Evolutionary conservation across 2,888 invertebrate genomes (phyloP), one percentile per base, ranked within the genome.

Genomic region (Phengaris alcon): DNA sequence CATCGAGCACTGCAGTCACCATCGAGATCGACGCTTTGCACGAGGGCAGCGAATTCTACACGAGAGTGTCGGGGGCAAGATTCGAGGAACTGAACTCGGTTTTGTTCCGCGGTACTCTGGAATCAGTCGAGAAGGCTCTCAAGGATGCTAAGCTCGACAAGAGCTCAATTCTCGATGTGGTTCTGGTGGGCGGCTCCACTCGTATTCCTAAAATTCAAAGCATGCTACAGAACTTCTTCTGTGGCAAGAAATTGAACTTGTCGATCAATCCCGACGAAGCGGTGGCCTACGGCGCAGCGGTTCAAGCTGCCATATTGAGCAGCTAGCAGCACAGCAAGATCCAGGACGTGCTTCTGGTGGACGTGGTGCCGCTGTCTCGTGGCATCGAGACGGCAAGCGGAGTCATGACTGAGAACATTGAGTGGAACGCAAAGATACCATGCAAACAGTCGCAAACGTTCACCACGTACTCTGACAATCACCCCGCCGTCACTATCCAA

Each of bases 261-360:
- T 96, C 96, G 6, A 96, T 97, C 82, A 97, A 97, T 84, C 97
- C 97, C 0, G 97, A 97, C 81, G 97, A 97, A 85, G 97, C 97
- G 0, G 97, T 97, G 0, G 97, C 97, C 0, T 97, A 96, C 82
- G 96, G 96, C 12, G 96, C 96, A 0, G 96, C 96, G 2, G 95
- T 96, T 3, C 96, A 96, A 83, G 96, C 96, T 0, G 96, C 96
- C 12, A 95, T 96, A 77, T 87, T 97, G 64, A 95, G 94, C 80
- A 96, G 96, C 0, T 95, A 97, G 95, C 95, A 95, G 57, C 96
- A 97, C 85, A 94, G 95, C 74, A 95, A 94, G 88, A 96, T 97
- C 78, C 96, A 97, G 86, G 97, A n/a, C n/a, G n/a, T n/a, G n/a
- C n/a, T n/a, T n/a, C n/a, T n/a, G n/a, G n/a, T n/a, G n/a, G n/a